A percentile compares a stretch with the other conserved stretches of the same genome.
These are phyloP conservation scores for Hybos culiciformis DNA, from an alignment of 2,888 invertebrate species.

Conservation along the genomic window DNA sequence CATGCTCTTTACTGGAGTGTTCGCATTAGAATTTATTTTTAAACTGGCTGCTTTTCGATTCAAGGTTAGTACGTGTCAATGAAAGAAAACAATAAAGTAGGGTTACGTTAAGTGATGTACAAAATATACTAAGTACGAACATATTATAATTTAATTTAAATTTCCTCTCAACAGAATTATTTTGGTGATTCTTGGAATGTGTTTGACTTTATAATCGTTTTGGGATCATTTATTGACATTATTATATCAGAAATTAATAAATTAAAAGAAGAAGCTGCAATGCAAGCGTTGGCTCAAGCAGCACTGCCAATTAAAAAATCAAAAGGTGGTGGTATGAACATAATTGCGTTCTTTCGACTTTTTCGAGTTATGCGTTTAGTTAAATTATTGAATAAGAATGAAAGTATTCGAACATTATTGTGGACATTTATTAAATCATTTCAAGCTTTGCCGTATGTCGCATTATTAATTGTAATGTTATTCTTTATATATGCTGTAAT, in stretches of 20 bases:
- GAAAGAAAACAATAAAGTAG: no score
- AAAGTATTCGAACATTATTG: slow-evolving; percentile 91
- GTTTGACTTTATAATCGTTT: slow-evolving; percentile 92
- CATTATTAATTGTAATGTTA: slow-evolving; percentile 91
- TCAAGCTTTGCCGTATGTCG: slow-evolving; percentile 97
- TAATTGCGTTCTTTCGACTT: slow-evolving; percentile 97
- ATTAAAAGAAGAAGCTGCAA: slow-evolving; percentile 43
- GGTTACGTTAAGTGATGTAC: no score
- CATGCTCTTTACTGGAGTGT: slow-evolving; percentile 96
- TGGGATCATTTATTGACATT: slow-evolving; percentile 94
- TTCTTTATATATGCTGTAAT: slow-evolving; percentile 99
- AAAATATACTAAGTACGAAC: no score
- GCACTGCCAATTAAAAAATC: background rate
- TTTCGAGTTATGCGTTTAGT: slow-evolving; percentile 99
- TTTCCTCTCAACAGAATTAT: slow-evolving; percentile 58
- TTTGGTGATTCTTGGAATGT: slow-evolving; percentile 98
- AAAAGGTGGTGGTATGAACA: slow-evolving; percentile 63
- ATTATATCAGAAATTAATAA: slow-evolving; percentile 93
- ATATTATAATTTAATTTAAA: background rate
- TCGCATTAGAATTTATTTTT: slow-evolving; percentile 95
- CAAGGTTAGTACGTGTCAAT: slow-evolving; percentile 62
- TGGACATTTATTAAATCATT: slow-evolving; percentile 99
- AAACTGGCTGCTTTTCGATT: slow-evolving; percentile 95
- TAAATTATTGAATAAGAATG: slow-evolving; percentile 90
- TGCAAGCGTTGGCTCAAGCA: no score